Conservation (phyloP, 2,113 vertebrate species). For the Salvator merianae region DNA sequence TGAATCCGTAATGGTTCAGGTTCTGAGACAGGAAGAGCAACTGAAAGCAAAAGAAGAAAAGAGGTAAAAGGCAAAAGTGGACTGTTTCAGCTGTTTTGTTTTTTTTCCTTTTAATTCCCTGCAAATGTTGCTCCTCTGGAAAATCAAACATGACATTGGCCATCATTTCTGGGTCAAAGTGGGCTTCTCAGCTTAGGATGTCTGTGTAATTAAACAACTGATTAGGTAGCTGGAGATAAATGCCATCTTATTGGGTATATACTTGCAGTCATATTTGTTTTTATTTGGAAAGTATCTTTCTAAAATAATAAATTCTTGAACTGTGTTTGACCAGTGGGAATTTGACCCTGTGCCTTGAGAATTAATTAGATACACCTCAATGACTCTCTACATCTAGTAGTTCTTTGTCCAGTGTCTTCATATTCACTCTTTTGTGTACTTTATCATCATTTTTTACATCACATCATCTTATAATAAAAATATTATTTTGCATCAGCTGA, state of each 20-base stretch:
- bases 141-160: constrained; percentile 9
- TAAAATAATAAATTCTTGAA: not conserved
- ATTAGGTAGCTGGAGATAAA: not conserved
- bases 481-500: not conserved
- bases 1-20: constrained; percentile 94
- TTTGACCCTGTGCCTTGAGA: constrained; percentile 1
- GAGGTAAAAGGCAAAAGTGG: constrained; percentile 79
- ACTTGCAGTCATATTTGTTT: not conserved
- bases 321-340: not conserved
- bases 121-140: constrained; percentile 9
- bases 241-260: not conserved
- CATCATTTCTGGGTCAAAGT: not conserved
- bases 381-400: not conserved
- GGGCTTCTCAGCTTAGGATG: not conserved
- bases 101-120: constrained; percentile 39
- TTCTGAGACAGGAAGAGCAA: constrained; percentile 90
- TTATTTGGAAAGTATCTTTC: constrained; percentile 4
- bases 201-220: not conserved
- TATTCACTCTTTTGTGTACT: not conserved
- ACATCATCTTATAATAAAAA: not conserved
- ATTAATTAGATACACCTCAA: not conserved
- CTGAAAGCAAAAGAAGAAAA: constrained; percentile 93
- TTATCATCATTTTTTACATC: not conserved
- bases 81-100: constrained; percentile 35
- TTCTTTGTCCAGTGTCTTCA: not conserved